A percentile compares a stretch with the other conserved stretches of the same genome.
These are phyloP conservation scores for Eulemur albifrons DNA, from an alignment of 2,797 vertebrate genomes.

Conservation along the genomic window DNA sequence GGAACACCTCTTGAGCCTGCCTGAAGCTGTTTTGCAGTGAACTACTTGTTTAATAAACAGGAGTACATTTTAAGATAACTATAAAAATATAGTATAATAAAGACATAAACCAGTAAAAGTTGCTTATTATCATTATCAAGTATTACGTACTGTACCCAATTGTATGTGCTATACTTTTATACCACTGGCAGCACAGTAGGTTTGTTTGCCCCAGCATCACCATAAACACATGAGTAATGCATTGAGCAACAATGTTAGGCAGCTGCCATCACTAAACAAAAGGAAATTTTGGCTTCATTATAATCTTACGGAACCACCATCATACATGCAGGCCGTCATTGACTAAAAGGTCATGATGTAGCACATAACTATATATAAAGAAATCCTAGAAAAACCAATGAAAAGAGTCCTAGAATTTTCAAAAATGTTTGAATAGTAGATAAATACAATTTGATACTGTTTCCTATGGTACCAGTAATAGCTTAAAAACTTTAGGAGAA, in stretches of 20 bases:
- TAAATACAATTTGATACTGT: background rate
- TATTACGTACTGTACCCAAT: background rate
- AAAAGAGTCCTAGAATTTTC: background rate
- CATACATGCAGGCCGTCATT: background rate
- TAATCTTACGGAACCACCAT: background rate
- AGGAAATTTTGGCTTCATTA: background rate
- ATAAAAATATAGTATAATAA: background rate
- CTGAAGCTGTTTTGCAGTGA: background rate
- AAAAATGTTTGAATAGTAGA: background rate
- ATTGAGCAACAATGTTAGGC: background rate
- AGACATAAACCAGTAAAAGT: background rate
- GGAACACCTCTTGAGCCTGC: background rate
- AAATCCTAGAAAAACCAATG: background rate
- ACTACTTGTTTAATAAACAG: background rate
- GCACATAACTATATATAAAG: background rate
- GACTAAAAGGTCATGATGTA: background rate
- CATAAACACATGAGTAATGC: background rate
- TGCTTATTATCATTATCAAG: background rate
- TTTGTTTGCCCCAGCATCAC: background rate
- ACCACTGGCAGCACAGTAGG: background rate
- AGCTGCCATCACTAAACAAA: background rate
- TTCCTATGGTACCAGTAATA: background rate
- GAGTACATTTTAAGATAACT: background rate
- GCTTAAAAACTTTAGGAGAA: background rate
- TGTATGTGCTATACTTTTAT: background rate